phyloP scores from a whole-genome alignment of 2,113 vertebrate species.

The Sminthopsis crassicaudata region DNA sequence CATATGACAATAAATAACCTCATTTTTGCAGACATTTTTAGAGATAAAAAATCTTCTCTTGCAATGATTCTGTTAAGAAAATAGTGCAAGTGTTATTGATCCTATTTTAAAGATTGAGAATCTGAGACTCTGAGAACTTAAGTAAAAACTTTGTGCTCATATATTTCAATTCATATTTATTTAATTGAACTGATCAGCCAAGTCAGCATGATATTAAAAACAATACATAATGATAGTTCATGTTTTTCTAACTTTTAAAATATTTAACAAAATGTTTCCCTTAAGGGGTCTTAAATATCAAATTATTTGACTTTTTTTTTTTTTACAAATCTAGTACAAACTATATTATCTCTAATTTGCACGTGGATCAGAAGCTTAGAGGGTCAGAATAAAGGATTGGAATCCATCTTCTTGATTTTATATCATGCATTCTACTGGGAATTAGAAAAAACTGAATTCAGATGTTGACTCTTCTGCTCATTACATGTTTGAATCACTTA shows the following conservation, averaged over 20 bases:
- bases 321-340: background rate
- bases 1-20: background rate
- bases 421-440: too few relatives aligned
- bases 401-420: too few relatives aligned
- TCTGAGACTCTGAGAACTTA: background rate
- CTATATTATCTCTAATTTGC: background rate
- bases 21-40: background rate
- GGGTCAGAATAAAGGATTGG: too few relatives aligned
- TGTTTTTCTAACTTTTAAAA: background rate
- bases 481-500: too few relatives aligned
- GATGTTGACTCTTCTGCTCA: too few relatives aligned
- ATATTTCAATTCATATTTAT: background rate
- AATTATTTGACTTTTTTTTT: too few relatives aligned
- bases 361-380: background rate
- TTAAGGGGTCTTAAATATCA: too few relatives aligned
- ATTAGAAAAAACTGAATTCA: too few relatives aligned
- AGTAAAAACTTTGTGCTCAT: background rate
- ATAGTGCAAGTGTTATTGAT: background rate
- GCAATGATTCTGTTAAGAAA: background rate
- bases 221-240: background rate
- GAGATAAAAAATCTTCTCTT: background rate
- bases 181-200: background rate
- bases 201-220: background rate
- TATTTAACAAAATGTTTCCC: background rate
- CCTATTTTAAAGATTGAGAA: background rate